These are phyloP conservation scores for Polyergus mexicanus DNA, from an alignment of 1,140 invertebrate species.

Conservation along the genomic window DNA sequence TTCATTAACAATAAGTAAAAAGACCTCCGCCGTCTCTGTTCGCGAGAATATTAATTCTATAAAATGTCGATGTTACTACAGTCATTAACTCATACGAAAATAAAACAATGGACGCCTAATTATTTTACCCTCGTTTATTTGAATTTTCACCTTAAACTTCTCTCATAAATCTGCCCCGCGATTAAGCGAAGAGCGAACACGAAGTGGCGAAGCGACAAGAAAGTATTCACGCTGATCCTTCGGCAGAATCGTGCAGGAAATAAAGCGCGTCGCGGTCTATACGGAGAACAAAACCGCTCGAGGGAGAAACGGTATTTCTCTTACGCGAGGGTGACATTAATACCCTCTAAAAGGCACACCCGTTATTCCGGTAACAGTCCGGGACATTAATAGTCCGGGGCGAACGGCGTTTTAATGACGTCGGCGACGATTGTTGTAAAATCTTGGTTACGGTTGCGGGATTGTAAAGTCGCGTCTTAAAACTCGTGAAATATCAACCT, in stretches of 20 bases:
- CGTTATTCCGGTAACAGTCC: constrained; percentile 41
- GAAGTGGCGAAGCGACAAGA: not conserved
- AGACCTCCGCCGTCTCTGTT: not conserved
- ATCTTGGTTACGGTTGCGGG: not conserved
- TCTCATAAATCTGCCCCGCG: constrained; percentile 3
- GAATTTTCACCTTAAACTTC: not conserved
- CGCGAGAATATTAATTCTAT: not conserved
- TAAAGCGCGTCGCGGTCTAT: not conserved
- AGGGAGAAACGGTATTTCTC: not conserved
- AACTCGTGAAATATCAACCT: constrained; percentile 42
- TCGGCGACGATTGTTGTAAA: constrained; percentile 48
- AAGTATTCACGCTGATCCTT: not conserved
- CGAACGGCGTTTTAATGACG: constrained; percentile 46
- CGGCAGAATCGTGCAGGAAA: constrained; percentile 10
- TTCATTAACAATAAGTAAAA: not conserved
- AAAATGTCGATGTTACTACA: not conserved
- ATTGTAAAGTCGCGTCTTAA: constrained; percentile 31
- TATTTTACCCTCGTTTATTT: constrained; percentile 2
- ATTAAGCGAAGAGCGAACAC: constrained; percentile 1
- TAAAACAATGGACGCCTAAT: not conserved
- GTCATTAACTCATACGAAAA: not conserved
- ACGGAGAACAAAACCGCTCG: not conserved
- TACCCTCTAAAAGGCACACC: constrained; percentile 35
- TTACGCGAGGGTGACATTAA: constrained; percentile 12
- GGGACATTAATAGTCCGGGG: constrained; percentile 41